Percentiles rank a stretch among this genome's conserved stretches.
These are phyloP conservation scores for Speoplatyrhinus poulsoni DNA, from an alignment of 2,113 vertebrate species.

Conservation along the genomic window DNA sequence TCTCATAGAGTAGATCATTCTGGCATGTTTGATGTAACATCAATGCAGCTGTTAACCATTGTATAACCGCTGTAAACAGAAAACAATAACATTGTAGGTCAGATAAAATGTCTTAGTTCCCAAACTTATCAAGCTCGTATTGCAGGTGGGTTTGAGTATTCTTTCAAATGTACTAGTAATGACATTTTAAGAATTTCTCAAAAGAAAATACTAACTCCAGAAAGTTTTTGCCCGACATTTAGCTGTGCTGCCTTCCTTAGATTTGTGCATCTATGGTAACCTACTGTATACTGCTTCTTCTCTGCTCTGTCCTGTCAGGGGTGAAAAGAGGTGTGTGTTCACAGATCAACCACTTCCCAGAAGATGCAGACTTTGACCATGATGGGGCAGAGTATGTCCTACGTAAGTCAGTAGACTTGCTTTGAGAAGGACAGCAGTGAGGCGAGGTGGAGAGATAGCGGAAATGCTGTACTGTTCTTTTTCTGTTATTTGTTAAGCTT, in stretches of 20 bases:
- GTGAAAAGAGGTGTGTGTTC: conserved; percentile 89
- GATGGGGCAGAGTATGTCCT: conserved; percentile 92
- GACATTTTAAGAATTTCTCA: too few species aligned
- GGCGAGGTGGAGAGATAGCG: neutral
- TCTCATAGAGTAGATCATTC: too few species aligned
- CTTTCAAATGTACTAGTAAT: too few species aligned
- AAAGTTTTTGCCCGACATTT: too few species aligned
- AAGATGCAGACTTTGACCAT: conserved; percentile 93
- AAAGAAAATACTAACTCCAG: too few species aligned
- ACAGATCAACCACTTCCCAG: conserved; percentile 94
- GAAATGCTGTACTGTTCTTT: neutral
- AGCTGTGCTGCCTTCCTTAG: conserved; percentile 17
- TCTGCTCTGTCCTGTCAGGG: conserved; percentile 71
- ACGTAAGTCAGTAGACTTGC: conserved; percentile 71
- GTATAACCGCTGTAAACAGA: too few species aligned
- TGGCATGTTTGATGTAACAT: too few species aligned
- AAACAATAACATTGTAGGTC: too few species aligned
- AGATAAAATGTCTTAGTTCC: too few species aligned
- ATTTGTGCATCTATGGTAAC: neutral
- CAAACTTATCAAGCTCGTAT: too few species aligned
- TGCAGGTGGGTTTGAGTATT: too few species aligned
- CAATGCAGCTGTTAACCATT: too few species aligned
- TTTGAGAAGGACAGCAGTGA: neutral
- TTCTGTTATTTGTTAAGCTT: neutral
- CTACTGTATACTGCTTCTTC: conserved; percentile 15